Conservation (phyloP, 2,797 vertebrate genomes). For the Antennarius maculatus region DNA sequence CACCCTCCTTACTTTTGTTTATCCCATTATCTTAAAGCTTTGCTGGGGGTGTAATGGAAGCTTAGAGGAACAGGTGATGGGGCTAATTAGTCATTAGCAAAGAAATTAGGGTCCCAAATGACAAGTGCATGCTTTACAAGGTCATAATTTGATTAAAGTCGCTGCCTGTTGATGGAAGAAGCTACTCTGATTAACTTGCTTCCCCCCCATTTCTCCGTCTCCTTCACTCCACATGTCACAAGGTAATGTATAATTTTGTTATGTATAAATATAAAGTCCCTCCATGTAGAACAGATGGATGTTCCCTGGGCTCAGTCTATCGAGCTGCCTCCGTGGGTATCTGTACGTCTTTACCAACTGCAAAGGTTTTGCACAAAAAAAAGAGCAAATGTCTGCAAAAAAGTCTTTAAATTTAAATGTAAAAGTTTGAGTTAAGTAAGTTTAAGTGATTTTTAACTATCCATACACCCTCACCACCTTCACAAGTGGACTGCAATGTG, state of each 20-base stretch:
- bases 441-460: no score
- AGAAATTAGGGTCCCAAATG: constrained; percentile 83
- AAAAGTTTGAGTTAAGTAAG: no score
- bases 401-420: no score
- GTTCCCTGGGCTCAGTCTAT: constrained; percentile 12
- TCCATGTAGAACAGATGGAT: no score
- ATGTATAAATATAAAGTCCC: constrained; percentile 35
- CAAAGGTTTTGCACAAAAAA: no score
- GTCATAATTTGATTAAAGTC: constrained; percentile 88
- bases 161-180: constrained; percentile 79
- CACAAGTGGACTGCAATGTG: no score
- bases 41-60: constrained; percentile 81
- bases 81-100: constrained; percentile 87
- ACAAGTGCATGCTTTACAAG: constrained; percentile 86
- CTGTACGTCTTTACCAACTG: no score
- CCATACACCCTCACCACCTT: no score
- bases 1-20: constrained; percentile 59
- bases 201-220: constrained; percentile 47
- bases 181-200: constrained; percentile 80
- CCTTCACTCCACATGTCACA: constrained; percentile 57
- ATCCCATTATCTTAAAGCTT: constrained; percentile 81
- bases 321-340: neutral
- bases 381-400: no score
- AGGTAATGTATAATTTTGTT: constrained; percentile 66
- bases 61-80: constrained; percentile 82